A percentile compares a stretch with the other conserved stretches of the same genome.
Evolutionary conservation across 53 echinoderm and acorn worm genomes (phyloP).

Genomic region (Crossaster papposus): DNA sequence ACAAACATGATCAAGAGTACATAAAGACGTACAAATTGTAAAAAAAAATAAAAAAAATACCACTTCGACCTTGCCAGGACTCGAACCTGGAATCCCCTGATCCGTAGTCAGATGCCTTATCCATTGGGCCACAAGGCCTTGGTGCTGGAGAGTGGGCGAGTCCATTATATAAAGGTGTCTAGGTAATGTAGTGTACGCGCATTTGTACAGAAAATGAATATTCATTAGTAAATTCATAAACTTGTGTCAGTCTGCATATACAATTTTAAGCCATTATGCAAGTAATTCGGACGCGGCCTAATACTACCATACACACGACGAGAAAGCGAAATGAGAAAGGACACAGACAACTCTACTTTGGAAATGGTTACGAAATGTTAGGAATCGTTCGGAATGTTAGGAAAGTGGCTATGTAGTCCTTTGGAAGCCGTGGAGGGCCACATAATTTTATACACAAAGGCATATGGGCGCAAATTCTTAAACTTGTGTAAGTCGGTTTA

Average conservation of each 20-base stretch:
- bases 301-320: too few relatives aligned
- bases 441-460: too few relatives aligned
- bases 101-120: conserved; percentile 64
- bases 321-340: neutral
- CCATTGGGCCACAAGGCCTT: conserved; percentile 61
- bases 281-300: too few relatives aligned
- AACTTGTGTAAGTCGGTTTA: too few relatives aligned
- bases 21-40: too few relatives aligned
- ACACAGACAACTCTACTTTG: neutral
- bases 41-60: neutral
- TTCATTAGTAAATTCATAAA: neutral
- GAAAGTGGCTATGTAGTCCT: too few relatives aligned
- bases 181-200: neutral
- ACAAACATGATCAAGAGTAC: too few relatives aligned
- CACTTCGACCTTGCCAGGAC: conserved; percentile 59
- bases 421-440: too few relatives aligned
- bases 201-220: neutral
- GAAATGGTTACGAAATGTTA: too few relatives aligned
- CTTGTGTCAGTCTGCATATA: neutral
- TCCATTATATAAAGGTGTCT: neutral
- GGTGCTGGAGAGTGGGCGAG: neutral
- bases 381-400: too few relatives aligned
- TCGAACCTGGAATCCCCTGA: conserved; percentile 66
- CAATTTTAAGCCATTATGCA: too few relatives aligned
- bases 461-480: too few relatives aligned